Conservation (phyloP, 2,888 invertebrate species). For the Ernsta delagoae region DNA sequence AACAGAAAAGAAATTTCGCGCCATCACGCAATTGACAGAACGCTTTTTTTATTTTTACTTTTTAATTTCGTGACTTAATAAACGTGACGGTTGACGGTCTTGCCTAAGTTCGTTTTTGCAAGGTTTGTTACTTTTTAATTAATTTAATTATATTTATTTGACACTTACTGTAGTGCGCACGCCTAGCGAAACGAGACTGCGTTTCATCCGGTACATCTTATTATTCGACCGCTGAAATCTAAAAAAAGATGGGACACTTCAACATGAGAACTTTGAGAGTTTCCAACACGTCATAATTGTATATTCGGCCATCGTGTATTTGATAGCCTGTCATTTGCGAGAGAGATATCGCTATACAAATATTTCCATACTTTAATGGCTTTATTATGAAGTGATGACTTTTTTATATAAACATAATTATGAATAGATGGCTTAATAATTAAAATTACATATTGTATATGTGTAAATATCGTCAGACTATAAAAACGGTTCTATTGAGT, state of each 20-base stretch:
- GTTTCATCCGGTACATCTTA: slow-evolving; percentile 57
- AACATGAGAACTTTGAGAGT: slow-evolving; percentile 50
- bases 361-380: neutral
- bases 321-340: slow-evolving; percentile 20
- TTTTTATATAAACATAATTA: neutral
- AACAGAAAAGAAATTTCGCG: too few relatives aligned
- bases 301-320: slow-evolving; percentile 26
- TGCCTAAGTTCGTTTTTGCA: too few relatives aligned
- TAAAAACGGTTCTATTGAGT: too few relatives aligned
- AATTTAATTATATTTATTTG: slow-evolving; percentile 39
- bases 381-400: neutral
- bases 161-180: slow-evolving; percentile 80
- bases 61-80: too few relatives aligned
- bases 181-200: slow-evolving; percentile 74
- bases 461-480: too few relatives aligned
- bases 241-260: slow-evolving; percentile 78
- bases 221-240: slow-evolving; percentile 75
- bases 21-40: too few relatives aligned
- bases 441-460: too few relatives aligned
- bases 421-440: too few relatives aligned
- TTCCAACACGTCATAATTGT: slow-evolving; percentile 32
- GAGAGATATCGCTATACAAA: slow-evolving; percentile 12
- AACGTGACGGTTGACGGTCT: too few relatives aligned
- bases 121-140: too few relatives aligned
- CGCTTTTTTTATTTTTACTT: too few relatives aligned